A percentile compares a stretch with the other conserved stretches of the same genome.
Conservation (phyloP, 2,113 vertebrate genomes). For the Neodontobutis hainanensis region DNA sequence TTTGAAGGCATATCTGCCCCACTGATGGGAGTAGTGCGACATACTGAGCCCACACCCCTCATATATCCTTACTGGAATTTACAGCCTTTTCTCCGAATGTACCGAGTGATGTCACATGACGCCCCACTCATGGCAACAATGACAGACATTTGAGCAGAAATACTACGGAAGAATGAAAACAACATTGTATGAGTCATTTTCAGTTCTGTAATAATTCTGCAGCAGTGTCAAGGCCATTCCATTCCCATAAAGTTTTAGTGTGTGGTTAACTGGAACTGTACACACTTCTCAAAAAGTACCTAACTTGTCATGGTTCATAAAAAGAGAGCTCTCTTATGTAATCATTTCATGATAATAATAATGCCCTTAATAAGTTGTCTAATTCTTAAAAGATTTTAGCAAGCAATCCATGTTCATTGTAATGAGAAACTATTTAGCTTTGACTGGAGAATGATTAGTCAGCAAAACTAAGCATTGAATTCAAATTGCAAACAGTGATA, state of each 20-base stretch:
- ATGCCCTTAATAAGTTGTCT: too few relatives aligned
- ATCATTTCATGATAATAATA: too few relatives aligned
- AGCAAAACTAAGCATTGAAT: neutral
- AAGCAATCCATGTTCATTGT: too few relatives aligned
- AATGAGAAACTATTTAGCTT: too few relatives aligned
- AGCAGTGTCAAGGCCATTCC: neutral
- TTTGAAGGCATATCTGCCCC: constrained; percentile 49
- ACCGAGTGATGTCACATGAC: constrained; percentile 71
- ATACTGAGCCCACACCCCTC: constrained; percentile 63
- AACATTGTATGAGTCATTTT: constrained; percentile 18
- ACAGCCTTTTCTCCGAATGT: constrained; percentile 69
- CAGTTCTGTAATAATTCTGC: constrained; percentile 9
- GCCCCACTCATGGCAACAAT: constrained; percentile 24
- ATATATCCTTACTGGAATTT: constrained; percentile 72
- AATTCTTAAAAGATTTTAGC: too few relatives aligned
- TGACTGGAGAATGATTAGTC: neutral
- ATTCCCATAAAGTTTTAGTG: neutral
- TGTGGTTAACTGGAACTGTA: too few relatives aligned
- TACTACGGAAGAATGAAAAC: constrained; percentile 23
- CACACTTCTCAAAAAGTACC: too few relatives aligned
- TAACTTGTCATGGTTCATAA: too few relatives aligned
- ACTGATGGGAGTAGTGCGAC: constrained; percentile 67
- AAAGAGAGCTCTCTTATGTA: too few relatives aligned
- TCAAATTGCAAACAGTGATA: too few relatives aligned
- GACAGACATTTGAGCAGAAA: constrained; percentile 13